These are phyloP conservation scores for Spodoptera frugiperda DNA, from an alignment of 1,140 invertebrate genomes.

Conservation along the genomic window DNA sequence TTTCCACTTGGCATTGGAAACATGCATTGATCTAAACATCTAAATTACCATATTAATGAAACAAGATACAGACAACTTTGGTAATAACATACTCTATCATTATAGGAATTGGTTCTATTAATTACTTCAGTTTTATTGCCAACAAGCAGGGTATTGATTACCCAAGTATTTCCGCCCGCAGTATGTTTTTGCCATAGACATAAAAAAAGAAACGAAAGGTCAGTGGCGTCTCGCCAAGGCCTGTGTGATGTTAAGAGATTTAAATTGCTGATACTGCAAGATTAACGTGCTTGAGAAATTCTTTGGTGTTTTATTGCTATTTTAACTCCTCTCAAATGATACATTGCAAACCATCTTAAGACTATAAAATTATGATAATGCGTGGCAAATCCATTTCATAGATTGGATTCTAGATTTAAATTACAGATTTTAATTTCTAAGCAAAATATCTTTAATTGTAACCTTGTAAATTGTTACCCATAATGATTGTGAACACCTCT, in stretches of 20 bases:
- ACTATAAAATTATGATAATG: too few species aligned
- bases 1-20: neutral
- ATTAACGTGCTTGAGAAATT: neutral
- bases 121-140: slow-evolving; percentile 30
- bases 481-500: too few species aligned
- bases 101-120: neutral
- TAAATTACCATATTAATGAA: neutral
- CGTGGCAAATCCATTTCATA: too few species aligned
- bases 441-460: too few species aligned
- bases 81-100: slow-evolving; percentile 17
- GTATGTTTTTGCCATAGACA: slow-evolving; percentile 16
- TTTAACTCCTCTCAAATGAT: too few species aligned
- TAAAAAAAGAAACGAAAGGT: slow-evolving; percentile 40
- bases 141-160: slow-evolving; percentile 28
- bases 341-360: too few species aligned
- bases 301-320: too few species aligned
- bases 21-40: neutral
- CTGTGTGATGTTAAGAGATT: slow-evolving; percentile 8
- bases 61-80: neutral
- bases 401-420: too few species aligned
- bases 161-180: slow-evolving; percentile 34
- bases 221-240: slow-evolving; percentile 27
- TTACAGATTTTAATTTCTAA: too few species aligned
- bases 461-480: too few species aligned
- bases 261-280: neutral